Evolutionary conservation across 2,113 vertebrate genomes (phyloP), one percentile per base, ranked within the genome.

Genomic region (Megaleporinus macrocephalus): DNA sequence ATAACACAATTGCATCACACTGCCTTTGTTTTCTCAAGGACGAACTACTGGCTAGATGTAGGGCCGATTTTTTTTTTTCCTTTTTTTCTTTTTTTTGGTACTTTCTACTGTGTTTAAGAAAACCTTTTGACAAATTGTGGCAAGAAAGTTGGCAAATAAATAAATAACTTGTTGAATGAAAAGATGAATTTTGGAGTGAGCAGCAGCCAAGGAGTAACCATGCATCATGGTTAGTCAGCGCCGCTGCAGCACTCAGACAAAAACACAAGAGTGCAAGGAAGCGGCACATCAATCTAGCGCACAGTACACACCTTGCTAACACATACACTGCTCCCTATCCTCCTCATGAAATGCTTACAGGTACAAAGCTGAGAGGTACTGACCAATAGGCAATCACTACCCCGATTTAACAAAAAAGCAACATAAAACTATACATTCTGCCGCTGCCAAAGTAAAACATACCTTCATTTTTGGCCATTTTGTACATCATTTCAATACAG

Each of bases 161-260:
- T 86, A 87, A 88, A 88, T 73, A 86, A 82, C 62, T 70, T 77
- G 71, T 83, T 88, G 74, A 85, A 53, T 65, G 82, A 86, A 86
- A 84, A 88, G 84, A 90, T 85, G 69, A 86, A 86, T 83, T 83
- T 76, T 57, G 47, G 78, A 81, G 83, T 82, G 82, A 88, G 73
- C 70, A 63, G 69, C 78, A 80, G 82, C 84, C 65, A 81, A 61
- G 84, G 62, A 82, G 85, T 83, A 84, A 85, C 55, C 85, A 88
- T 83, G 86, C 75, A 88, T 89, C 87, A 90, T 73, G 27, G 83
- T 79, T 83, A 83, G 83, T 65, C 27, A 57, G 76, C 71, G 30
- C 27, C 29, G 69, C 69, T 76, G 71, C 36, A 80, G 76, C 82
- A 57, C 78, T 81, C 68, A 69, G 44, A 73, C 71, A 81, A 83